phyloP scores from a whole-genome alignment of 2,888 invertebrate species.

The Drosophila peninsularis region DNA sequence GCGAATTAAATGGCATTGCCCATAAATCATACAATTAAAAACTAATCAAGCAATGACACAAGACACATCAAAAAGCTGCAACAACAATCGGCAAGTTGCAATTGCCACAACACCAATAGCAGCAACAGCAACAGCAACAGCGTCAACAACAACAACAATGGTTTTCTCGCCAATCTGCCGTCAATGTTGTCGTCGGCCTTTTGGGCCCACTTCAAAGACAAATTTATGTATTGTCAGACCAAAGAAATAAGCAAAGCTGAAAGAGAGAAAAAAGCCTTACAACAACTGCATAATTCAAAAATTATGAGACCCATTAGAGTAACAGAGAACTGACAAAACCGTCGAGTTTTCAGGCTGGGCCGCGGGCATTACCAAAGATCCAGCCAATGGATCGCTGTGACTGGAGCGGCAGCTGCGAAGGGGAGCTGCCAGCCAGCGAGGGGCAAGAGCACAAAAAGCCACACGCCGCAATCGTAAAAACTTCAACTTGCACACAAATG shows the following conservation, averaged over 20 bases:
- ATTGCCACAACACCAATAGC: constrained; percentile 34
- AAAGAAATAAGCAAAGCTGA: constrained; percentile 40
- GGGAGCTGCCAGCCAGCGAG: no score
- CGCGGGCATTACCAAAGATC: constrained; percentile 49
- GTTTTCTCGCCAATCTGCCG: constrained; percentile 54
- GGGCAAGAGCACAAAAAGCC: constrained; percentile 40
- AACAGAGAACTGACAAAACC: constrained; percentile 59
- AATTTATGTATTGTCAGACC: constrained; percentile 77
- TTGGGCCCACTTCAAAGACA: constrained; percentile 76
- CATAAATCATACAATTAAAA: constrained; percentile 79
- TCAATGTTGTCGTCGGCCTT: constrained; percentile 57
- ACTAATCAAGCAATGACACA: constrained; percentile 80
- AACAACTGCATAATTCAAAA: constrained; percentile 71
- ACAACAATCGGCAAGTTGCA: constrained; percentile 63
- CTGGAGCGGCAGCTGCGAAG: constrained; percentile 6
- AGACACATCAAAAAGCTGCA: constrained; percentile 61
- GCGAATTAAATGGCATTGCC: constrained; percentile 41
- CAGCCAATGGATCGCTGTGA: constrained; percentile 40
- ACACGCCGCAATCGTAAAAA: constrained; percentile 68
- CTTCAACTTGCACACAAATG: constrained; percentile 70
- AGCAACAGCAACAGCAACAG: constrained; percentile 20
- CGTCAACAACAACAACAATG: constrained; percentile 39
- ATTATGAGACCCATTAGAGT: constrained; percentile 73
- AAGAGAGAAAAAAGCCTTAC: constrained; percentile 35
- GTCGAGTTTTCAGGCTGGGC: constrained; percentile 50